Conservation (phyloP, 2,888 invertebrate species). For the Zaprionus obscuricornis region DNA sequence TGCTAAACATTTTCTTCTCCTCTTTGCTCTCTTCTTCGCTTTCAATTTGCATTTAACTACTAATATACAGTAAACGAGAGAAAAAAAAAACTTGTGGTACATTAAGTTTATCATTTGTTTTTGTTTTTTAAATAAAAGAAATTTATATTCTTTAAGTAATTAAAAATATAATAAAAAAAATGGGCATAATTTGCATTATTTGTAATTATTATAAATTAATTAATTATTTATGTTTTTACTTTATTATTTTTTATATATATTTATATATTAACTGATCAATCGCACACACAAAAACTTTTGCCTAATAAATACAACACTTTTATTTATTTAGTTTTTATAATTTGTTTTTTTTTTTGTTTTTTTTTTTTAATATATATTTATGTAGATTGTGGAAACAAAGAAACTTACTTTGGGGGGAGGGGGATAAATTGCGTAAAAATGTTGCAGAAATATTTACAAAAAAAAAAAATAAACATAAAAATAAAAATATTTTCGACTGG, state of each 20-base stretch:
- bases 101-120: too few species aligned
- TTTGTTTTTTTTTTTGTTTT: too few species aligned
- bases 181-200: conserved; percentile 27
- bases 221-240: conserved; percentile 4
- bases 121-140: conserved; percentile 53
- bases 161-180: conserved; percentile 29
- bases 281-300: conserved; percentile 13
- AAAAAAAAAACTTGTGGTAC: conserved; percentile 37
- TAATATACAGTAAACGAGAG: conserved; percentile 56
- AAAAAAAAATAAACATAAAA: too few species aligned
- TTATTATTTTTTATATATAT: neutral
- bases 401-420: too few species aligned
- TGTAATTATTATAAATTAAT: conserved; percentile 51
- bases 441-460: too few species aligned
- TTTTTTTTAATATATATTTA: conserved; percentile 20
- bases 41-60: conserved; percentile 56
- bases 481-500: too few species aligned
- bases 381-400: too few species aligned
- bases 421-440: too few species aligned
- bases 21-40: too few species aligned
- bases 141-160: conserved; percentile 23
- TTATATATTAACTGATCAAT: neutral
- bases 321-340: conserved; percentile 5
- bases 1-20: conserved; percentile 10
- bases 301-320: conserved; percentile 29